phyloP scores from a whole-genome alignment of 2,888 invertebrate genomes.

The Melanchra persicariae region DNA sequence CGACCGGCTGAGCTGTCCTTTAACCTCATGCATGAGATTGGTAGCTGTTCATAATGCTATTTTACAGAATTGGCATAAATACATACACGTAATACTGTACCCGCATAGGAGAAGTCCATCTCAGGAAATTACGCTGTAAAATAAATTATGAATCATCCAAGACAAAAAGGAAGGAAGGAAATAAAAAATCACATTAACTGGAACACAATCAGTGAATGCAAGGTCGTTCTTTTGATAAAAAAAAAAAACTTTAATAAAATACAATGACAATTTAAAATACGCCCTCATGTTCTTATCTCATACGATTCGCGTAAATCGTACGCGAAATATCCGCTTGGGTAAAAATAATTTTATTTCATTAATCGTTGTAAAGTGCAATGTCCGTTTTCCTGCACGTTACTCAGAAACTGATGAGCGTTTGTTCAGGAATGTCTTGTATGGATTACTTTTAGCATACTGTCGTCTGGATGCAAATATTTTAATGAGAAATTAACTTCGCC shows the following conservation, averaged over 20 bases:
- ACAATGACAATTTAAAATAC: constrained; percentile 24
- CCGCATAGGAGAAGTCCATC: no score
- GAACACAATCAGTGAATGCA: constrained; percentile 20
- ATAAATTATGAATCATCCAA: constrained; percentile 3
- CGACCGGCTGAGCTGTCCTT: no score
- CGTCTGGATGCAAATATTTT: constrained; percentile 6
- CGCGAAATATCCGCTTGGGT: constrained; percentile 49
- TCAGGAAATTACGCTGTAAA: not conserved
- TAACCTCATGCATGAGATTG: no score
- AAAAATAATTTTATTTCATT: constrained; percentile 53
- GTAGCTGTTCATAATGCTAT: no score
- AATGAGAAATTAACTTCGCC: no score
- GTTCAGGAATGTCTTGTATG: constrained; percentile 23
- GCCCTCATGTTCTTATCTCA: constrained; percentile 59
- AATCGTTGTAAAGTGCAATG: constrained; percentile 40
- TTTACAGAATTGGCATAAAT: no score
- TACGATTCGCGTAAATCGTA: constrained; percentile 49
- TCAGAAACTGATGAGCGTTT: constrained; percentile 45
- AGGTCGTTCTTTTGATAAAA: constrained; percentile 52
- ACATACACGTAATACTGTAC: no score
- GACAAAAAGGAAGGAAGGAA: constrained; percentile 35
- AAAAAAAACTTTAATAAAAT: constrained; percentile 27
- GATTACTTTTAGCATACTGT: constrained; percentile 3
- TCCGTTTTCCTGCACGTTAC: constrained; percentile 64
- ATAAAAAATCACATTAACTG: constrained; percentile 8